phyloP scores from a whole-genome alignment of 2,797 vertebrate species.

The Chloroceryle amazona region DNA sequence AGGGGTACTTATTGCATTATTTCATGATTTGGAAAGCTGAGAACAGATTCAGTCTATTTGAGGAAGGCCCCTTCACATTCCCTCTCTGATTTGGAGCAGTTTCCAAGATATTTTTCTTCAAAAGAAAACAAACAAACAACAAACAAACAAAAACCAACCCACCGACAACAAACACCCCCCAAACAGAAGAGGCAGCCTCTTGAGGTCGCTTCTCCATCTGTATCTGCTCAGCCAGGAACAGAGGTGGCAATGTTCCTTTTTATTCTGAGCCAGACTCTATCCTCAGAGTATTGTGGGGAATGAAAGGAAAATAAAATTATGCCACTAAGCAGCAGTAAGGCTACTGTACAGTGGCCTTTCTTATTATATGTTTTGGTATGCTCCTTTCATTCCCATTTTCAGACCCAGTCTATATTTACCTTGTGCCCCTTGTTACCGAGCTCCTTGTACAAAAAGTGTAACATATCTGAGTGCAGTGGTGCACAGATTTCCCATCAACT shows the following conservation, averaged over 20 bases:
- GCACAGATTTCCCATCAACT: background rate
- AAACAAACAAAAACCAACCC: background rate
- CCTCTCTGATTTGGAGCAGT: background rate
- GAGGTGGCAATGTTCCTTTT: background rate
- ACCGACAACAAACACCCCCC: background rate
- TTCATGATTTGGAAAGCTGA: background rate
- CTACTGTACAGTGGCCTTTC: background rate
- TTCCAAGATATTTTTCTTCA: background rate
- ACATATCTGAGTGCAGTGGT: background rate
- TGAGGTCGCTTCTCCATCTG: background rate
- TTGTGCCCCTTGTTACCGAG: fast-evolving
- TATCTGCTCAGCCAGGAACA: background rate
- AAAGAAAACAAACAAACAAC: background rate
- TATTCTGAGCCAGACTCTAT: background rate
- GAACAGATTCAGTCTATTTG: background rate
- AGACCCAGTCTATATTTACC: background rate
- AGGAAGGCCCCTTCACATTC: background rate
- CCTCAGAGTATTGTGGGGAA: background rate
- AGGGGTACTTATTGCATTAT: background rate
- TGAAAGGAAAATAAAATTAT: background rate
- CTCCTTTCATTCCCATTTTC: background rate
- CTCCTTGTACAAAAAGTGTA: fast-evolving
- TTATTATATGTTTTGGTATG: background rate
- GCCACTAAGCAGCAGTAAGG: background rate
- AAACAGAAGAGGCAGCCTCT: background rate